Base-by-base conservation (phyloP, 2,888 invertebrate genomes). In the Hirtodrosophila duncani region DNA sequence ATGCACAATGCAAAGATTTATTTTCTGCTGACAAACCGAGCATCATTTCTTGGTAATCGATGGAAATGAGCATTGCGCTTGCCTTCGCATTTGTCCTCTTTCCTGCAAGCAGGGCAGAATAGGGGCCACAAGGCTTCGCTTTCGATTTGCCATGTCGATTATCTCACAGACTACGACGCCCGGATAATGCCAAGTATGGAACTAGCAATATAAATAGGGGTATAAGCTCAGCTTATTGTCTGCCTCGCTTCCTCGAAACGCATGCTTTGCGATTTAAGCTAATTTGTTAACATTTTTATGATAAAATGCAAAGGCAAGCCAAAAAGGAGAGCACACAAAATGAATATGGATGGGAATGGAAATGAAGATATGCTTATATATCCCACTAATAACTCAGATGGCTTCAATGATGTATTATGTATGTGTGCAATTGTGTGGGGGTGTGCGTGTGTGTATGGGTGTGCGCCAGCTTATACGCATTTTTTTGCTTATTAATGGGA, bases 1-100 rank as follows among this genome's bases (percentile, higher is more conserved):
- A 37, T 79, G 72, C 80, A 71, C 79, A 77, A 69, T 74, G 70
- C 70, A 63, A 78, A 78, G 77, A 81, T 77, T 77, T 81, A 77
- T 77, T 66, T 70, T 77, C 34, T 74, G 77, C 79, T 77, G 77
- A 77, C 77, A 74, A 77, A 81, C 81, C 74, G 55, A 67, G 64
- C 55, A 41, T 38, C 58, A 64, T 62, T 63, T 72, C 67, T 58
- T 53, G 50, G 69, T 57, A 81, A 78, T 75, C 78, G 79, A 74
- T 63, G 61, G 74, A 60, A 63, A 53, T 61, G 63, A 60, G 61
- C 63, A 56, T 45, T 45, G 29, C 49, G 53, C 51, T 56, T 65
- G 56, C 50, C 39, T 31, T 38, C 23, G 6, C 3, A 20, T 20
- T 6, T 4, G 20, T 3, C 20, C 4, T 6, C 3, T 4, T 20